Conservation (phyloP, 2,797 vertebrate species). For the Pseudotriccus pelzelni region DNA sequence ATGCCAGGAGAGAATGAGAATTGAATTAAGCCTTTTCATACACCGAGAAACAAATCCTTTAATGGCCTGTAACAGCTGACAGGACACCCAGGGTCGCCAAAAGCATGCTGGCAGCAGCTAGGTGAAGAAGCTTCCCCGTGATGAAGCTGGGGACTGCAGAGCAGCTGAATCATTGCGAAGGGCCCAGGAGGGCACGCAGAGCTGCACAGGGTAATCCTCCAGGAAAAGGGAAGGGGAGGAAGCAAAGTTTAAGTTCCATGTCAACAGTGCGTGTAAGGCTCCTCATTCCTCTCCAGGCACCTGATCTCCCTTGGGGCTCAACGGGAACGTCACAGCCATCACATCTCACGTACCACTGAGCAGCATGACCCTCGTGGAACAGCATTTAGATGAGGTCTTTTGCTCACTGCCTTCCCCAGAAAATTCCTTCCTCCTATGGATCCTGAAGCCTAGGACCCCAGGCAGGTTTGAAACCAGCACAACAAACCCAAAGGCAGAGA, state of each 20-base stretch:
- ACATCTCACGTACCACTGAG: background rate
- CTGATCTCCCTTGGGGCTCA: background rate
- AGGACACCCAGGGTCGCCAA: constrained; percentile 36
- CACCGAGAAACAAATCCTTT: constrained; percentile 58
- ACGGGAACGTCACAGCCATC: background rate
- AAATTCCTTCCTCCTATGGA: background rate
- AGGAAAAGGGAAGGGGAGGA: background rate
- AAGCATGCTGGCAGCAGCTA: constrained; percentile 15
- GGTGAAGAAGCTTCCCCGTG: background rate
- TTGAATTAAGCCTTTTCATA: constrained; percentile 60
- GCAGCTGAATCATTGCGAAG: background rate
- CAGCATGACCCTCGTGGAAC: fast-evolving
- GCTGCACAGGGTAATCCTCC: background rate
- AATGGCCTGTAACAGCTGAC: constrained; percentile 49
- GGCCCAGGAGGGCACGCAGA: background rate
- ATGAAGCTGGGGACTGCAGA: background rate
- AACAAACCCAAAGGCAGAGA: background rate
- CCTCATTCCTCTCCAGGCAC: background rate
- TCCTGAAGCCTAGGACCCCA: background rate
- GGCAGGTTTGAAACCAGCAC: background rate
- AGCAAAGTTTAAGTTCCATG: background rate
- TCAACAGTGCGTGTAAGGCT: background rate
- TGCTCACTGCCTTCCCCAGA: background rate
- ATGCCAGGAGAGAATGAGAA: constrained; percentile 52
- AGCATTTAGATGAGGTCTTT: background rate